Percentiles rank a stretch among this genome's conserved stretches.
Conservation (phyloP, 1,140 invertebrate species). For the Drosophila neocordata region DNA sequence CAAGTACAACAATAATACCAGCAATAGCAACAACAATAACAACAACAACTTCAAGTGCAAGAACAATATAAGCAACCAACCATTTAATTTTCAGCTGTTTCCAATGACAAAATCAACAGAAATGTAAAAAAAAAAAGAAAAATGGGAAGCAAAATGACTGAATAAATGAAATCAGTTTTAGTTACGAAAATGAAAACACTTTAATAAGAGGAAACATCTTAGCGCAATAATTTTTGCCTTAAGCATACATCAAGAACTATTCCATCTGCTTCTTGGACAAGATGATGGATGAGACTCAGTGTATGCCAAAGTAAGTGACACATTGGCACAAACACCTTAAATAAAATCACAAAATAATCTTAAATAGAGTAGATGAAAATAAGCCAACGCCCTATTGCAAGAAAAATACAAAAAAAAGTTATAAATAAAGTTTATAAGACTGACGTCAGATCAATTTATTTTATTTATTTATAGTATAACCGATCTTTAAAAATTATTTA, state of each 20-base stretch:
- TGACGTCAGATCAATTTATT: not conserved
- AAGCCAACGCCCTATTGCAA: too few relatives aligned
- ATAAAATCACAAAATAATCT: not conserved
- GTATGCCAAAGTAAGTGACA: not conserved
- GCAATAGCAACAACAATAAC: not conserved
- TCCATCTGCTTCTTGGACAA: not conserved
- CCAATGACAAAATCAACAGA: constrained; percentile 4
- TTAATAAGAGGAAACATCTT: not conserved
- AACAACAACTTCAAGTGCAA: not conserved
- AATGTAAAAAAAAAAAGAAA: not conserved
- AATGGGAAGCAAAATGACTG: too few relatives aligned
- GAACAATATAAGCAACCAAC: constrained; percentile 1
- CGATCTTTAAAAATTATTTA: not conserved
- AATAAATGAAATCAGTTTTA: not conserved
- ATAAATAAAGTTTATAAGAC: not conserved
- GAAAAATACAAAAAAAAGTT: too few relatives aligned
- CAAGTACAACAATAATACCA: not conserved
- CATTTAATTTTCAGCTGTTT: constrained; percentile 1
- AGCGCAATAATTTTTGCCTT: not conserved
- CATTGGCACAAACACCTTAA: not conserved
- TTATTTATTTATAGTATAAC: not conserved
- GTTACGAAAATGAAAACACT: not conserved
- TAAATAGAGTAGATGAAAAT: not conserved
- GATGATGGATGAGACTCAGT: not conserved
- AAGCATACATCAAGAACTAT: not conserved